These are phyloP conservation scores for Sebastes fasciatus DNA, from an alignment of 2,113 vertebrate species.

Conservation along the genomic window DNA sequence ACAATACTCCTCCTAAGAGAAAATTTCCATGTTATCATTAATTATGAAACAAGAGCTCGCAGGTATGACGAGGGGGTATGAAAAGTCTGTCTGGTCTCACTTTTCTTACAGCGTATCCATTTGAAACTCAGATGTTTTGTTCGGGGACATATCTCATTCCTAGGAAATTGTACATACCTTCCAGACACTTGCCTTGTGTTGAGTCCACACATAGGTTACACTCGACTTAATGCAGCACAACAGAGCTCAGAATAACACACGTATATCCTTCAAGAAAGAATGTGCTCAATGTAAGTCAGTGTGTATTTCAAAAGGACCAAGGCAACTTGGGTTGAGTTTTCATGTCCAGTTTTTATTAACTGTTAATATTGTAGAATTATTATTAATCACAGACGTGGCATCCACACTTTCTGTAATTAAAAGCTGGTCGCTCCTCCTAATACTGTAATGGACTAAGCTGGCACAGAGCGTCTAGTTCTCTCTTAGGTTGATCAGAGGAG, in stretches of 20 bases:
- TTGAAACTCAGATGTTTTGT: neutral
- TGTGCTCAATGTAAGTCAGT: neutral
- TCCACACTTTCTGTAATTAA: constrained; percentile 15
- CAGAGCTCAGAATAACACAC: neutral
- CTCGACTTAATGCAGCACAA: neutral
- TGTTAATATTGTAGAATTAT: neutral
- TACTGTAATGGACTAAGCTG: neutral
- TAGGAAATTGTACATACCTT: neutral
- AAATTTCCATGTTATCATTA: constrained; percentile 54
- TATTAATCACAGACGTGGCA: neutral
- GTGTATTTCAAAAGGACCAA: neutral
- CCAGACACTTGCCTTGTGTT: neutral
- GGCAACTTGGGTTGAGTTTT: neutral
- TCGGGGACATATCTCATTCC: neutral
- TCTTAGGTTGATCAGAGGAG: constrained; percentile 21
- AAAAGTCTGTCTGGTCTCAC: constrained; percentile 24
- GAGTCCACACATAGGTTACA: neutral
- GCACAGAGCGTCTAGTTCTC: neutral
- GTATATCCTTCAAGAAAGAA: neutral
- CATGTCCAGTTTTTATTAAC: neutral
- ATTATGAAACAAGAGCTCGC: constrained; percentile 52
- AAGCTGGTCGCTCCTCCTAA: neutral
- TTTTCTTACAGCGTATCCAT: constrained; percentile 8
- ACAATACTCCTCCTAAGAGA: constrained; percentile 34
- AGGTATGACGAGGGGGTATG: constrained; percentile 21